These are phyloP conservation scores for Andrena marginata DNA, from an alignment of 2,888 invertebrate genomes.

Conservation along the genomic window DNA sequence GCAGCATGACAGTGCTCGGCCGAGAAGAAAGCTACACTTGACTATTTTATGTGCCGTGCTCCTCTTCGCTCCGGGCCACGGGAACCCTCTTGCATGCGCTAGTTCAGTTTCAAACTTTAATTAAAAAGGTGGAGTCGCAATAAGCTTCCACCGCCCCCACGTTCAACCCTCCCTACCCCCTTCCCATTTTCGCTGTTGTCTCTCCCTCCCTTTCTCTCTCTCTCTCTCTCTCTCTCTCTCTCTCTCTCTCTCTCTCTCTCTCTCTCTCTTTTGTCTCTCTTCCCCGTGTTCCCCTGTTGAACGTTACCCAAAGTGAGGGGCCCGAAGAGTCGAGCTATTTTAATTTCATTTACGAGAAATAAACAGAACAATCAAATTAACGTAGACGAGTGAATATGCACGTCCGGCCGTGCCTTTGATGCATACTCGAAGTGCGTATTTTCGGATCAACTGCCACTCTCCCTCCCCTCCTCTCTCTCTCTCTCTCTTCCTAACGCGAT, in stretches of 20 bases:
- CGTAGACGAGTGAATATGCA: constrained; percentile 57
- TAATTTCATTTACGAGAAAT: constrained; percentile 71
- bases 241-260: constrained; percentile 15
- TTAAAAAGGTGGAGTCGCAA: constrained; percentile 80
- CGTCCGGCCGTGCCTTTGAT: constrained; percentile 58
- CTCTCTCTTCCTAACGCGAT: neutral
- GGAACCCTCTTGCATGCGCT: constrained; percentile 67
- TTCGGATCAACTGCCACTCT: constrained; percentile 49
- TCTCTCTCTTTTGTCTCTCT: constrained; percentile 12
- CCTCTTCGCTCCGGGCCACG: constrained; percentile 62
- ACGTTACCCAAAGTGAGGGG: constrained; percentile 66
- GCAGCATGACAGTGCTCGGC: constrained; percentile 63
- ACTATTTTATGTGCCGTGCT: constrained; percentile 70
- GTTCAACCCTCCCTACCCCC: constrained; percentile 34
- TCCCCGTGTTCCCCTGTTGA: constrained; percentile 23
- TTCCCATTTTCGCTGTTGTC: constrained; percentile 21
- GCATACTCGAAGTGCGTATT: constrained; percentile 61
- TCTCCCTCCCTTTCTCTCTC: constrained; percentile 7
- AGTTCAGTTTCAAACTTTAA: constrained; percentile 81
- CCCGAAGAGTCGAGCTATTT: constrained; percentile 68
- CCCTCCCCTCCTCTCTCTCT: neutral
- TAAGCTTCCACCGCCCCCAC: constrained; percentile 66
- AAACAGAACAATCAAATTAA: constrained; percentile 71
- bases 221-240: constrained; percentile 11
- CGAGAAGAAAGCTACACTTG: constrained; percentile 69